Evolutionary conservation across 2,113 vertebrate species (phyloP).

Genomic region (Ammodytes marinus): DNA sequence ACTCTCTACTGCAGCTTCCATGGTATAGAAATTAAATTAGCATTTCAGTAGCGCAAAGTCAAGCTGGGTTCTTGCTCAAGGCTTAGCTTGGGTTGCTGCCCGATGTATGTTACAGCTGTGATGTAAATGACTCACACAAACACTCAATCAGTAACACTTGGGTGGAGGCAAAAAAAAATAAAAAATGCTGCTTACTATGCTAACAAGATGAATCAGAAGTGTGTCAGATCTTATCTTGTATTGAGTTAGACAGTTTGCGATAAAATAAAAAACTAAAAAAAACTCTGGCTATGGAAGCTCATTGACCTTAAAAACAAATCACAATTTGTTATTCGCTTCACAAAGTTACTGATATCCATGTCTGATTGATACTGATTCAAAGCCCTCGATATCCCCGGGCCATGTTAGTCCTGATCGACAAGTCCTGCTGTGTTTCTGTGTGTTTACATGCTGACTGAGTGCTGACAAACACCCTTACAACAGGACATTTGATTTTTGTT

Average conservation of each 20-base stretch:
- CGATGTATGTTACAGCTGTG: conserved; percentile 10
- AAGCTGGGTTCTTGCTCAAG: background rate
- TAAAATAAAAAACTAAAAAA: background rate
- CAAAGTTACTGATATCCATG: background rate
- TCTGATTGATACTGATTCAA: background rate
- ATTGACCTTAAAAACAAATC: background rate
- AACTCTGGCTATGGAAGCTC: background rate
- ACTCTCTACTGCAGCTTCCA: background rate
- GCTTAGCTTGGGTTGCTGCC: background rate
- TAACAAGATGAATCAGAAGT: conserved; percentile 20
- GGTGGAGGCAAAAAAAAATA: conserved; percentile 5
- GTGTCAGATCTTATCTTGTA: no score
- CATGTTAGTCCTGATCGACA: background rate
- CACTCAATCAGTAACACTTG: conserved; percentile 11
- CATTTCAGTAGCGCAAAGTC: conserved; percentile 14
- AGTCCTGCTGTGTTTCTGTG: background rate
- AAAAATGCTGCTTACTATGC: background rate
- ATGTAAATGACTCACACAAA: conserved; percentile 24
- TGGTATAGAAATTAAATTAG: conserved; percentile 42
- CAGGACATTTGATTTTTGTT: background rate
- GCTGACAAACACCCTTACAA: background rate
- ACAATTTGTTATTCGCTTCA: background rate
- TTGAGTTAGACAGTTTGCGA: no score
- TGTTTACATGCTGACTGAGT: conserved; percentile 12
- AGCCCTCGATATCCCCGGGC: background rate